Conservation (phyloP, 2,797 vertebrate genomes). For the Pantherophis vulpinus region DNA sequence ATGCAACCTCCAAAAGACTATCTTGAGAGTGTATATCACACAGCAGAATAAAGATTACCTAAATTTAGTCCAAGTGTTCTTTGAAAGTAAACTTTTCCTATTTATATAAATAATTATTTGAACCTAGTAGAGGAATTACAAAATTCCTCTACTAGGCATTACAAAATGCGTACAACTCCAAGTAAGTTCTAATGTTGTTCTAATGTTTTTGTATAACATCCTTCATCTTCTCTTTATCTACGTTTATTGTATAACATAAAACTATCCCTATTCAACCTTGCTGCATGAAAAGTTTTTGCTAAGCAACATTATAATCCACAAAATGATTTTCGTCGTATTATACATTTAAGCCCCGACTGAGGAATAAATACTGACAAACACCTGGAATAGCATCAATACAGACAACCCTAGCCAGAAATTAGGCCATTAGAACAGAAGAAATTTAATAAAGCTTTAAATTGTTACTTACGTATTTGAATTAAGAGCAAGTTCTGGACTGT, state of each 20-base stretch:
- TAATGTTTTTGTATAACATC: neutral
- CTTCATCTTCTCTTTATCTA: neutral
- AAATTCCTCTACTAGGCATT: no score
- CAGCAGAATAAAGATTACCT: neutral
- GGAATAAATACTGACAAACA: neutral
- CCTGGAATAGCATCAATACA: neutral
- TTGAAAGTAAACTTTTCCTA: neutral
- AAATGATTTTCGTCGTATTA: neutral
- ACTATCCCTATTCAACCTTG: neutral
- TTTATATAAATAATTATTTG: neutral
- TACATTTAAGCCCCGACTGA: neutral
- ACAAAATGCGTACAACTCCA: neutral
- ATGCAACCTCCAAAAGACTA: neutral
- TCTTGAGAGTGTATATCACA: neutral
- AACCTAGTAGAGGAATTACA: neutral
- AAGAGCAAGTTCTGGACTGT: conserved; percentile 77
- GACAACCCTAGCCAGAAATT: neutral
- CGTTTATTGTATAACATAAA: neutral
- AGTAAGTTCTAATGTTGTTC: neutral
- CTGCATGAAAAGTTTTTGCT: neutral
- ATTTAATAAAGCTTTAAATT: neutral
- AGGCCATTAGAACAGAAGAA: neutral
- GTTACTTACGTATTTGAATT: conserved; percentile 79
- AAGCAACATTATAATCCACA: neutral
- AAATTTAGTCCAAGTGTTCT: neutral